A percentile compares a stretch with the other conserved stretches of the same genome.
Evolutionary conservation across 2,797 vertebrate species (phyloP).

Genomic region (Vultur gryphus): DNA sequence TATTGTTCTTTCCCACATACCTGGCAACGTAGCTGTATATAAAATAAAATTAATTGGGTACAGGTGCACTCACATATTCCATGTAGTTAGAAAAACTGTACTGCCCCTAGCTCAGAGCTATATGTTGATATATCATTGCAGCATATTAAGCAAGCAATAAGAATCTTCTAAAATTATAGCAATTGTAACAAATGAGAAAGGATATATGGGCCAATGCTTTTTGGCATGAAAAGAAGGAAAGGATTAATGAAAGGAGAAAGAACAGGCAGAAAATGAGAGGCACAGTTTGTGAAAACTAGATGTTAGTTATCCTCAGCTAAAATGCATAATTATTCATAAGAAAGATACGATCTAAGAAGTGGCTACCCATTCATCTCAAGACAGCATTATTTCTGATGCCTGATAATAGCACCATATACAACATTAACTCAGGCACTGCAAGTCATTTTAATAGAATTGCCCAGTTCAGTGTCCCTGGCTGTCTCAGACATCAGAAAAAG

Average conservation of each 20-base stretch:
- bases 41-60: slow-evolving; percentile 6
- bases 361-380: neutral
- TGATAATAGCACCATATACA: neutral
- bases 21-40: slow-evolving; percentile 86
- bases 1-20: slow-evolving; percentile 97
- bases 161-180: neutral
- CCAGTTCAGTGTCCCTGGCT: neutral
- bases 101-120: neutral
- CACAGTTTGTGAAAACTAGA: neutral
- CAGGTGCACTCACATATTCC: neutral
- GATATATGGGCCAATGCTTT: neutral
- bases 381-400: neutral
- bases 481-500: neutral
- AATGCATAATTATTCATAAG: neutral
- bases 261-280: neutral
- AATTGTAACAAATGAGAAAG: neutral
- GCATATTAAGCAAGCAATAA: neutral
- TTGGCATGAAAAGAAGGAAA: neutral
- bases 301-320: neutral
- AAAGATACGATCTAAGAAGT: neutral
- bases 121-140: neutral
- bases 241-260: neutral
- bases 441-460: neutral
- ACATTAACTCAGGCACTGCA: neutral
- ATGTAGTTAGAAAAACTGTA: neutral